Percentiles rank a stretch among this genome's conserved stretches.
phyloP scores from a whole-genome alignment of 1,140 invertebrate species.

The Neelides sp. region DNA sequence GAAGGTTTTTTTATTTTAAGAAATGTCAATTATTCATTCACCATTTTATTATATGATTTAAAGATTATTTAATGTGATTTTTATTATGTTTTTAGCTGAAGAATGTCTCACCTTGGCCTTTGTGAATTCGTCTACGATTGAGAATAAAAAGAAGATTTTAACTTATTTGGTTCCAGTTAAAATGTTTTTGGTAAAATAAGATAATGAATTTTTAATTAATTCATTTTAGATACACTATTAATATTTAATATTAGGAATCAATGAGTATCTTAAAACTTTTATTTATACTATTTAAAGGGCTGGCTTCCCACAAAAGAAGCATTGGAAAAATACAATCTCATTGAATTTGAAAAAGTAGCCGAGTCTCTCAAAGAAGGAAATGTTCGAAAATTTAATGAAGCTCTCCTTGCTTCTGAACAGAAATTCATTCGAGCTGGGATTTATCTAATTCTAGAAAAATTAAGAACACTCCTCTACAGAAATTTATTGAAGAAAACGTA shows the following conservation, averaged over 20 bases:
- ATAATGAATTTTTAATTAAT: too few relatives aligned
- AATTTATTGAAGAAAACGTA: constrained; percentile 93
- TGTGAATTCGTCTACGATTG: constrained; percentile 61
- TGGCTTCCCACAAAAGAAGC: constrained; percentile 69
- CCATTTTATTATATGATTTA: constrained; percentile 15
- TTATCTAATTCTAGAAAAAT: constrained; percentile 90
- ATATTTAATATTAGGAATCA: too few relatives aligned
- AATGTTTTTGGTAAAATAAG: constrained; percentile 72
- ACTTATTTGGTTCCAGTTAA: constrained; percentile 95
- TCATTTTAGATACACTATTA: too few relatives aligned
- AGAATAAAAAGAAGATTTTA: constrained; percentile 85
- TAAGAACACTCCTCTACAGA: constrained; percentile 86
- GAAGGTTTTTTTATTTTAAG: constrained; percentile 40
- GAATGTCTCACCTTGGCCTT: constrained; percentile 86
- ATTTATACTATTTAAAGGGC: constrained; percentile 41
- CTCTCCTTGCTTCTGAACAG: constrained; percentile 70
- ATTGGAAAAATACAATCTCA: constrained; percentile 75
- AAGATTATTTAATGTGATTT: constrained; percentile 10
- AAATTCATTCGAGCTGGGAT: constrained; percentile 93
- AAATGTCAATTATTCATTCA: neutral
- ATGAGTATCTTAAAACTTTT: too few relatives aligned
- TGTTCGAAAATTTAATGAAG: constrained; percentile 64
- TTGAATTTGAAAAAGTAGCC: constrained; percentile 79
- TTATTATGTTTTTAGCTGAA: constrained; percentile 54
- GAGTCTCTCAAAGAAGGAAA: constrained; percentile 80